phyloP scores from a whole-genome alignment of 2,113 vertebrate species.

The Apteryx mantelli region DNA sequence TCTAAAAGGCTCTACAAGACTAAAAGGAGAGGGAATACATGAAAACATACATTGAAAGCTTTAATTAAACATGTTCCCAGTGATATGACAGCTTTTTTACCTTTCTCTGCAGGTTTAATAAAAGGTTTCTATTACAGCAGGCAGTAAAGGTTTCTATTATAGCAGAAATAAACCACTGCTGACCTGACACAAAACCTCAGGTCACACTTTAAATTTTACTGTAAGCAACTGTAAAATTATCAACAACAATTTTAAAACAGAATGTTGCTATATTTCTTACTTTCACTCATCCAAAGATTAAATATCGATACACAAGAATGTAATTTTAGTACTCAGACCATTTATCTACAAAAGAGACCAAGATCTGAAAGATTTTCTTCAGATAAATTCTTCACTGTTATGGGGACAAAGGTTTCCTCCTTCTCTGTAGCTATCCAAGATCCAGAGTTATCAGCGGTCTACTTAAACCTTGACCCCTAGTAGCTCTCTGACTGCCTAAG shows the following conservation, averaged over 20 bases:
- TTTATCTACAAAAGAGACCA: background rate
- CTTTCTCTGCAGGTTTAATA: background rate
- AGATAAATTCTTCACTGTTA: background rate
- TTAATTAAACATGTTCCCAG: background rate
- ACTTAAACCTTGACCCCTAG: background rate
- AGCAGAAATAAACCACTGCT: background rate
- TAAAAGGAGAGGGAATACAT: background rate
- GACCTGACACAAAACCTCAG: background rate
- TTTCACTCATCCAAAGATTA: background rate
- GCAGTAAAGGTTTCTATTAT: background rate
- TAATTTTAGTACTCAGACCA: background rate
- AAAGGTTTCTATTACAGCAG: background rate
- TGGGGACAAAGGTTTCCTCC: background rate
- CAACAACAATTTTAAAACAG: background rate
- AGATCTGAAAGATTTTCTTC: background rate
- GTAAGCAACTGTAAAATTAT: background rate
- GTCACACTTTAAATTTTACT: background rate
- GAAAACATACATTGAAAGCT: background rate
- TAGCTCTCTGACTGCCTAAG: background rate
- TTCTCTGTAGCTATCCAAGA: background rate
- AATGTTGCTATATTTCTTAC: background rate
- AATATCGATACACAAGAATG: background rate
- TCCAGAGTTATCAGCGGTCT: background rate
- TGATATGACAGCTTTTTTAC: background rate
- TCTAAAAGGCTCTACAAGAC: background rate